These are phyloP conservation scores for Aquatica leii DNA, from an alignment of 2,888 invertebrate genomes.

Conservation along the genomic window DNA sequence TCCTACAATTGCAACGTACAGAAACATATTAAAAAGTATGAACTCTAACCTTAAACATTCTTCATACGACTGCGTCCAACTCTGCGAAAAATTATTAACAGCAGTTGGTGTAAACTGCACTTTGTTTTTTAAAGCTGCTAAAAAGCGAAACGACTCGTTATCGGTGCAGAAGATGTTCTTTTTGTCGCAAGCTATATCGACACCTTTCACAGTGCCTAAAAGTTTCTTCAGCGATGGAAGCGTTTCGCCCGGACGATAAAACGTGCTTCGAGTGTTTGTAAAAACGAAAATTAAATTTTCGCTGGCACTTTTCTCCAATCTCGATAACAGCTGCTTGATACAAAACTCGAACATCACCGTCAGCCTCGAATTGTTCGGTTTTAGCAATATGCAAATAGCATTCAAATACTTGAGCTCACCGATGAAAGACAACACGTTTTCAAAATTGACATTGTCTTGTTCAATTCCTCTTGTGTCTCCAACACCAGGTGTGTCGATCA, in stretches of 20 bases:
- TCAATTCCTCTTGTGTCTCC: constrained; percentile 42
- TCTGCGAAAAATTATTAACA: constrained; percentile 38
- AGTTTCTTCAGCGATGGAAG: constrained; percentile 45
- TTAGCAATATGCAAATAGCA: constrained; percentile 47
- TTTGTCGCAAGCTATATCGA: constrained; percentile 40
- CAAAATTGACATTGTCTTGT: constrained; percentile 43
- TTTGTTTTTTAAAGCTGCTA: constrained; percentile 49
- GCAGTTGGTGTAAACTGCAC: constrained; percentile 38
- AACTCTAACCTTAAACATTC: constrained; percentile 47
- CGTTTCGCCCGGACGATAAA: constrained; percentile 53
- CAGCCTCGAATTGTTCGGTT: constrained; percentile 50
- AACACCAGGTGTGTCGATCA: constrained; percentile 56
- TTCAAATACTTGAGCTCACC: constrained; percentile 50
- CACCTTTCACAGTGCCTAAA: constrained; percentile 44
- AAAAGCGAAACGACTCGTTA: constrained; percentile 53
- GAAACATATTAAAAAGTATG: no score
- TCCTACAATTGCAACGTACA: constrained; percentile 40
- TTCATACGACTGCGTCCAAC: constrained; percentile 44
- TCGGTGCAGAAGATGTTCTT: constrained; percentile 55
- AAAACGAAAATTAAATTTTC: constrained; percentile 56
- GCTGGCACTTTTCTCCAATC: constrained; percentile 53
- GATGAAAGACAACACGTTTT: constrained; percentile 48
- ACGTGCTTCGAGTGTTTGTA: constrained; percentile 50
- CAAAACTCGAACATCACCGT: constrained; percentile 54
- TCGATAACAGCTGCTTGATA: constrained; percentile 52